Evolutionary conservation across 2,113 vertebrate genomes (phyloP).

Genomic region (Coptodon bakossiorum): DNA sequence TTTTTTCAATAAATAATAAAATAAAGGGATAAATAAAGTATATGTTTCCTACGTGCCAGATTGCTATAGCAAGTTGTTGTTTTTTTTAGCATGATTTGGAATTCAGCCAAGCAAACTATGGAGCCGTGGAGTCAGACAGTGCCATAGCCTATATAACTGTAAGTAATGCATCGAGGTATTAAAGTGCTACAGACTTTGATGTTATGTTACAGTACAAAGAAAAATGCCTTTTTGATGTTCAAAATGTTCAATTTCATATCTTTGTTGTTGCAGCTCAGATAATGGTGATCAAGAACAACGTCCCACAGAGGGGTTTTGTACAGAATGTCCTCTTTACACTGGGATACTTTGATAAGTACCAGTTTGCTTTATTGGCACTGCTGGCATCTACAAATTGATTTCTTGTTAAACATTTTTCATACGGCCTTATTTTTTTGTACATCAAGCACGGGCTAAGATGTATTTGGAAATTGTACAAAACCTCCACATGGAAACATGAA

Average conservation of each 20-base stretch:
- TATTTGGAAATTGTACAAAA: background rate
- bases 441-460: background rate
- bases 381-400: background rate
- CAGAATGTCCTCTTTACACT: background rate
- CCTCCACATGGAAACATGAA: background rate
- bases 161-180: slow-evolving; percentile 11
- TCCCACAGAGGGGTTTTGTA: background rate
- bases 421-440: background rate
- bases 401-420: background rate
- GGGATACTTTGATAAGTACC: background rate
- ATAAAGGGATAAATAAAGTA: background rate
- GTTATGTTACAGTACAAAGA: background rate
- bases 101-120: slow-evolving; percentile 1
- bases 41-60: background rate
- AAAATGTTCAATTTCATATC: background rate
- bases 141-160: slow-evolving; percentile 61
- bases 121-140: slow-evolving; percentile 34
- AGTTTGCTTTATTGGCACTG: background rate
- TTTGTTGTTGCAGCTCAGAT: slow-evolving; percentile 44
- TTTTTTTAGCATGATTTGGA: slow-evolving; percentile 33
- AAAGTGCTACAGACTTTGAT: background rate
- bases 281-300: background rate
- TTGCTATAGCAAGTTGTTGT: background rate
- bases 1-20: background rate
- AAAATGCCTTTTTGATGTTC: background rate